phyloP scores from a whole-genome alignment of 2,797 vertebrate genomes.

The Gephyroberyx darwinii region DNA sequence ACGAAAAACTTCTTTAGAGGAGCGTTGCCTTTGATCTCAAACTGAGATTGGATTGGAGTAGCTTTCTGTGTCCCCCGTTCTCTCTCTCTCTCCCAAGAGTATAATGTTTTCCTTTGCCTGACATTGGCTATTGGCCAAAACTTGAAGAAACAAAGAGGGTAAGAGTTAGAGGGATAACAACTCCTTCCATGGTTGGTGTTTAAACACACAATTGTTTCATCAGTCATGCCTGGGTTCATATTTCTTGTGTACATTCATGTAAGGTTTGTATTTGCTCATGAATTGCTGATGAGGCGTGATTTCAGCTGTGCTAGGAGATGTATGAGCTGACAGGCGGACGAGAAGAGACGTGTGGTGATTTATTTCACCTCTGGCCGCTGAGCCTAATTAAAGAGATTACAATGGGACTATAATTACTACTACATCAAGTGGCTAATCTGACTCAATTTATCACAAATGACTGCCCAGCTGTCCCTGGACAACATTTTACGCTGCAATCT shows the following conservation, averaged over 20 bases:
- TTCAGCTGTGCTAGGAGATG: slow-evolving; percentile 27
- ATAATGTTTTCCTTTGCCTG: slow-evolving; percentile 48
- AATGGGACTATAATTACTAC: slow-evolving; percentile 63
- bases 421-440: slow-evolving; percentile 64
- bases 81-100: slow-evolving; percentile 48
- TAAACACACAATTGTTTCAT: slow-evolving; percentile 27
- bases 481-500: slow-evolving; percentile 58
- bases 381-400: slow-evolving; percentile 69
- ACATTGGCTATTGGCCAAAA: slow-evolving; percentile 54
- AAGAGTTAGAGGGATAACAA: slow-evolving; percentile 50
- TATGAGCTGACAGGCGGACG: slow-evolving; percentile 30
- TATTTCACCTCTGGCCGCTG: slow-evolving; percentile 62
- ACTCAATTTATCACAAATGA: slow-evolving; percentile 63
- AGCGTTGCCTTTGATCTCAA: slow-evolving; percentile 71
- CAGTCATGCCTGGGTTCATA: slow-evolving; percentile 23
- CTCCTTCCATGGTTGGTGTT: slow-evolving; percentile 53
- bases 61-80: slow-evolving; percentile 30
- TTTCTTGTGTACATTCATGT: slow-evolving; percentile 29
- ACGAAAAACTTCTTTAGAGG: slow-evolving; percentile 47
- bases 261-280: slow-evolving; percentile 11
- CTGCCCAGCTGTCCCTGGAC: slow-evolving; percentile 59
- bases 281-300: slow-evolving; percentile 10
- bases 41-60: slow-evolving; percentile 66
- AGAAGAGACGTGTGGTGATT: slow-evolving; percentile 50
- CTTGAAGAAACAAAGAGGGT: slow-evolving; percentile 28